These are phyloP conservation scores for Eriocheir sinensis DNA, from an alignment of 1,140 invertebrate species.

Conservation along the genomic window DNA sequence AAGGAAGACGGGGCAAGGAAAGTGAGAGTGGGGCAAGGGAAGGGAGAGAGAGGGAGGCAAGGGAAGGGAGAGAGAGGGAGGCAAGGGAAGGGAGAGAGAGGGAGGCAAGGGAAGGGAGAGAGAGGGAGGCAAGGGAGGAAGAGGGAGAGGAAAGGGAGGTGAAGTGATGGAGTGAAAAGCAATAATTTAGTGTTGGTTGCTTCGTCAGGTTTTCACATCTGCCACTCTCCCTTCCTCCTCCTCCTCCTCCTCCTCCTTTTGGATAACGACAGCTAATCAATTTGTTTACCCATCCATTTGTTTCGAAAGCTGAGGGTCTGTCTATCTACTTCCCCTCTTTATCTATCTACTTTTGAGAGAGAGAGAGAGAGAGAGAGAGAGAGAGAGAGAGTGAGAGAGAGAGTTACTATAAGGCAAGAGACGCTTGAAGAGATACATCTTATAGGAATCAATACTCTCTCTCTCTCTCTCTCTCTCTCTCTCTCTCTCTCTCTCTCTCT, in stretches of 20 bases:
- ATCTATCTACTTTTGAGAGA: background rate
- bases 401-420: no score
- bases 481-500: conserved; percentile 27
- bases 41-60: background rate
- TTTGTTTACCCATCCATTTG: conserved; percentile 24
- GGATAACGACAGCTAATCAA: conserved; percentile 15
- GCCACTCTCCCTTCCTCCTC: conserved; percentile 10
- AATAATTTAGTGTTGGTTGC: conserved; percentile 16
- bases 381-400: background rate
- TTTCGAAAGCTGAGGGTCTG: background rate
- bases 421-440: background rate
- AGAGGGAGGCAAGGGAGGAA: background rate
- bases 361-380: background rate
- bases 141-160: background rate
- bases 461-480: conserved; percentile 33
- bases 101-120: background rate
- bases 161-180: background rate
- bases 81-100: background rate
- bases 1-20: no score
- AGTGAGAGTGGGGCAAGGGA: no score
- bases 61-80: background rate
- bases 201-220: background rate
- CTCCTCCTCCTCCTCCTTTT: background rate
- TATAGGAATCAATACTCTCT: background rate
- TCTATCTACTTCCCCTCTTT: background rate